Conservation (phyloP, 2,888 invertebrate genomes). For the Graphium colonna region DNA sequence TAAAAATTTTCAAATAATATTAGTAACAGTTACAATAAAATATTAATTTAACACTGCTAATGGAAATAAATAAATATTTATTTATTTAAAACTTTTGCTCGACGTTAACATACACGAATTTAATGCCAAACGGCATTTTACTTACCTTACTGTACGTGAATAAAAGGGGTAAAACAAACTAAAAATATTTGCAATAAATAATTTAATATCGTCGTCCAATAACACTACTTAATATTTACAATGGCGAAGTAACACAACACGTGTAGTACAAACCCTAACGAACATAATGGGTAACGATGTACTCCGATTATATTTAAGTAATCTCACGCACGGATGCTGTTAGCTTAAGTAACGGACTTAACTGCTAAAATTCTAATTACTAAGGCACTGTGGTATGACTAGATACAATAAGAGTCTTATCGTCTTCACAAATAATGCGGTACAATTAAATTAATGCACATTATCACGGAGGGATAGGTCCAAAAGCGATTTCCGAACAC, state of each 20-base stretch:
- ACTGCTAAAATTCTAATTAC: conserved; percentile 25
- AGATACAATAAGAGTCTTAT: conserved; percentile 74
- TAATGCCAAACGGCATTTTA: conserved; percentile 27
- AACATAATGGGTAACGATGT: conserved; percentile 49
- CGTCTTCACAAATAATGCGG: conserved; percentile 61
- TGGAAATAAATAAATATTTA: too few relatives aligned
- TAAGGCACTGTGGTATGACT: conserved; percentile 77
- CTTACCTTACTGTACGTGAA: neutral
- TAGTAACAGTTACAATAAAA: too few relatives aligned
- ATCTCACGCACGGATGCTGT: conserved; percentile 1
- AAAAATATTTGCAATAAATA: conserved; percentile 25
- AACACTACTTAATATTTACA: conserved; percentile 27
- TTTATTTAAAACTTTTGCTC: too few relatives aligned
- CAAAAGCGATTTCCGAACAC: conserved; percentile 42
- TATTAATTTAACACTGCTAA: too few relatives aligned
- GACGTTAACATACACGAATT: too few relatives aligned
- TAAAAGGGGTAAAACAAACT: conserved; percentile 13
- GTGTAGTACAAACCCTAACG: conserved; percentile 49
- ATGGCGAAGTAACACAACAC: conserved; percentile 36
- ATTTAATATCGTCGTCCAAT: conserved; percentile 22
- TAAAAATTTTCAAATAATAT: too few relatives aligned
- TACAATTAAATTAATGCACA: conserved; percentile 53
- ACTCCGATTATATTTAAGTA: conserved; percentile 20
- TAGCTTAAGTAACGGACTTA: conserved; percentile 17
- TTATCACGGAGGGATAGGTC: conserved; percentile 70